Evolutionary conservation across 2,888 invertebrate species (phyloP).

Genomic region (Lathronympha strigana): DNA sequence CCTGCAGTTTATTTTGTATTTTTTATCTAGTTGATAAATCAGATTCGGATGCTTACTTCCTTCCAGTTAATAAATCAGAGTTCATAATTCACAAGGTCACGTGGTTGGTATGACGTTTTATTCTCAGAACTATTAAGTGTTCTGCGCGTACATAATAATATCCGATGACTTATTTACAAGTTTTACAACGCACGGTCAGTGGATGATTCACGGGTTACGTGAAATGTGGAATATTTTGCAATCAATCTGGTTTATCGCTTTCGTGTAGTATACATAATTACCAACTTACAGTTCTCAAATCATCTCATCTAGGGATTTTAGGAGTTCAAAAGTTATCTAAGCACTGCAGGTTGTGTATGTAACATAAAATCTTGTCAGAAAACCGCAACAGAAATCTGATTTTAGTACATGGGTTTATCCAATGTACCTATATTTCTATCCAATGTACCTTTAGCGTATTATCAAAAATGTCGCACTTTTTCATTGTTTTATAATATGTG

Average conservation of each 20-base stretch:
- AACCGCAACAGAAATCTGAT: no score
- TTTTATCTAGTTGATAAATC: background rate
- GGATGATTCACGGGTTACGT: constrained; percentile 11
- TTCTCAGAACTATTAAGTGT: constrained; percentile 18
- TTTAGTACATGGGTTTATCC: no score
- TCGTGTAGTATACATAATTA: background rate
- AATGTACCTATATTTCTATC: no score
- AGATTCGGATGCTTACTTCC: background rate
- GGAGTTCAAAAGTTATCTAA: no score
- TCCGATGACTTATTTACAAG: constrained; percentile 8
- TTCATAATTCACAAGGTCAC: background rate
- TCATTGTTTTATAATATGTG: no score
- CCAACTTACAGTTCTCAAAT: background rate
- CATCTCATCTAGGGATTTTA: no score
- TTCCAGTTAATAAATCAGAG: background rate
- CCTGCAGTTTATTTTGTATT: background rate
- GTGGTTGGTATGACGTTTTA: background rate
- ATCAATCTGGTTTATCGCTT: background rate
- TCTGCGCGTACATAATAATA: background rate
- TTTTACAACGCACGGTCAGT: background rate
- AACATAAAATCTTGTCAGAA: no score
- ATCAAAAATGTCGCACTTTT: no score
- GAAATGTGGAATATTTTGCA: background rate
- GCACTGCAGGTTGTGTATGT: no score
- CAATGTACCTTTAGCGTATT: no score